Conservation (phyloP, 2,113 vertebrate genomes). For the Lasiurus borealis region DNA sequence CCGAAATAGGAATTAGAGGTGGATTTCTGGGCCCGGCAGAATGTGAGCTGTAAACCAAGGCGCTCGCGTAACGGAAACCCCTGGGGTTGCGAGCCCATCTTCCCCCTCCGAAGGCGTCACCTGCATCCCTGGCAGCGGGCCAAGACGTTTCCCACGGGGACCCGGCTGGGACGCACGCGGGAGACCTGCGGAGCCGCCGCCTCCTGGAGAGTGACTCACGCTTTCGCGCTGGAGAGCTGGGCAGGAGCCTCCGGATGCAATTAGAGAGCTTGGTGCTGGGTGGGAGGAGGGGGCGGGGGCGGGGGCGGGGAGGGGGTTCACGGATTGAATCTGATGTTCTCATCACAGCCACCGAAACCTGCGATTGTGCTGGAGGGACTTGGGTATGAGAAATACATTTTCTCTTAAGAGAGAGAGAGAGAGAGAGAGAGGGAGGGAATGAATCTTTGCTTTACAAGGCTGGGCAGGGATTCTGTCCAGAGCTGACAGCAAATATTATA, state of each 20-base stretch:
- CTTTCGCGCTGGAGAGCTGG: not conserved
- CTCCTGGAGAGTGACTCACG: not conserved
- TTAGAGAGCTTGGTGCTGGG: not conserved
- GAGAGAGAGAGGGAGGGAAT: not conserved
- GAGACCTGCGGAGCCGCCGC: not conserved
- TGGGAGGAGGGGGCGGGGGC: not conserved
- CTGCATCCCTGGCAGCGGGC: not conserved
- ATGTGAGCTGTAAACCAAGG: not conserved
- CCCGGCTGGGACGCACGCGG: not conserved
- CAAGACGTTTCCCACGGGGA: not conserved
- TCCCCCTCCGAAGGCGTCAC: not conserved
- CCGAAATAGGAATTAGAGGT: not conserved
- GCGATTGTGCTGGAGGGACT: not conserved
- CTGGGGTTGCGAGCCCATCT: not conserved
- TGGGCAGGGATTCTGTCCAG: not conserved
- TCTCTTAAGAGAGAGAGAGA: not conserved
- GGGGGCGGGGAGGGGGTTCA: too few species aligned
- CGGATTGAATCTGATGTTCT: not conserved
- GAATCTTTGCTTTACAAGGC: slow-evolving; percentile 24
- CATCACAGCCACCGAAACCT: not conserved
- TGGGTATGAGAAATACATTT: not conserved
- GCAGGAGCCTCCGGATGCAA: not conserved
- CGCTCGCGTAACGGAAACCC: not conserved
- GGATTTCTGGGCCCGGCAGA: not conserved
- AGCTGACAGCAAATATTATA: not conserved